Conservation (phyloP, 2,888 invertebrate species). For the Synanthedon vespiformis region DNA sequence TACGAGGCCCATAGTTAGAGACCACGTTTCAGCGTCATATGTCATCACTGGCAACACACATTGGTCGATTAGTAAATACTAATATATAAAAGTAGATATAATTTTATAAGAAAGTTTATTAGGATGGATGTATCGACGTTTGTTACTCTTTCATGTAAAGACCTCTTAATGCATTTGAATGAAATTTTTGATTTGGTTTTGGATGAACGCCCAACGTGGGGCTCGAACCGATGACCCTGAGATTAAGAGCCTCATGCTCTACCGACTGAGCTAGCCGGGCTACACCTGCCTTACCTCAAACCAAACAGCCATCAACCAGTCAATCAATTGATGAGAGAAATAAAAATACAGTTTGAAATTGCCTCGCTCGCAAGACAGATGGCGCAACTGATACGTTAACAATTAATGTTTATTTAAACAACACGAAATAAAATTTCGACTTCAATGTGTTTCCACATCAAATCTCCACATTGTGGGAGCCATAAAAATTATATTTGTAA, state of each 20-base stretch:
- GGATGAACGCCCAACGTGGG: slow-evolving; percentile 61
- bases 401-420: not conserved
- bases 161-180: too few species aligned
- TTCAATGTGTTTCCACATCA: not conserved
- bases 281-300: not conserved
- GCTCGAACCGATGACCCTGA: slow-evolving; percentile 73
- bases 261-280: slow-evolving; percentile 69
- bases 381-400: not conserved
- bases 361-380: not conserved
- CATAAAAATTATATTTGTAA: not conserved
- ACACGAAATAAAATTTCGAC: not conserved
- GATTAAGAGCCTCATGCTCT: slow-evolving; percentile 73
- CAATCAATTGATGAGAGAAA: not conserved
- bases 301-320: not conserved
- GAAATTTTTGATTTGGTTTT: too few species aligned
- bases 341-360: not conserved
- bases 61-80: too few species aligned
- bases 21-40: too few species aligned
- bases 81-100: too few species aligned
- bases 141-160: too few species aligned
- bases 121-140: too few species aligned
- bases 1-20: too few species aligned
- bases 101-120: too few species aligned
- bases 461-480: not conserved
- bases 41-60: too few species aligned